Evolutionary conservation across 2,113 vertebrate genomes (phyloP), one percentile per base, ranked within the genome.

Genomic region (Phaethornis superciliosus): DNA sequence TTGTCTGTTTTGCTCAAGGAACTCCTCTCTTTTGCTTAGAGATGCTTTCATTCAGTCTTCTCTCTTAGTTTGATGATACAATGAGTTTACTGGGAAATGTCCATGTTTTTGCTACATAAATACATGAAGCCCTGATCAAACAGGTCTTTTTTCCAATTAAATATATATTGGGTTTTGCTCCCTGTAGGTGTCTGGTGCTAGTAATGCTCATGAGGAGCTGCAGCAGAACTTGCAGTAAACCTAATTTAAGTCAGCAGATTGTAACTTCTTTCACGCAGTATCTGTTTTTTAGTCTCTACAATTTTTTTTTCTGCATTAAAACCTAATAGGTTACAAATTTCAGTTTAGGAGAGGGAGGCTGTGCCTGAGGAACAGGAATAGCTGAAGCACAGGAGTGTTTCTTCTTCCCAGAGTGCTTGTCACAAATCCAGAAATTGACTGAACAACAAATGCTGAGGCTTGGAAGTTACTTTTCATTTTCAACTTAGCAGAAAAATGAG

Each of bases 401-500:
- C 46, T 88, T 83, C 74, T 16, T 96, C 62, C 74, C 58, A 2
- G 68, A 89, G 65, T 58, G 72, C 81, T 93, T 81, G 74, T 89
- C 89, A 89, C 74, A 79, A 93, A 92, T 64, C 40, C 47, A 89
- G 77, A 49, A 62, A 89, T 85, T 58, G 35, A 54, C 35, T 33
- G 54, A 81, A 46, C 26, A 82, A 77, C 79, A 85, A 94, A 15
- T 52, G 60, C 80, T 86, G 69, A 81, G 52, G 37, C 32, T 93
- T 81, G 72, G 80, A 90, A 90, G 80, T 70, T 81, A n/a, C 44
- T 90, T 86, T 35, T 44, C 19, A 18, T 55, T 90, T 94, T 75
- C 67, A 90, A 86, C 51, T 81, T 54, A 26, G 52, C 60, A 59
- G 32, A 64, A 37, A 67, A 81, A 69, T 56, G 59, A 65, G 70